phyloP scores from a whole-genome alignment of 2,797 vertebrate genomes.

The Crypturellus tataupa region DNA sequence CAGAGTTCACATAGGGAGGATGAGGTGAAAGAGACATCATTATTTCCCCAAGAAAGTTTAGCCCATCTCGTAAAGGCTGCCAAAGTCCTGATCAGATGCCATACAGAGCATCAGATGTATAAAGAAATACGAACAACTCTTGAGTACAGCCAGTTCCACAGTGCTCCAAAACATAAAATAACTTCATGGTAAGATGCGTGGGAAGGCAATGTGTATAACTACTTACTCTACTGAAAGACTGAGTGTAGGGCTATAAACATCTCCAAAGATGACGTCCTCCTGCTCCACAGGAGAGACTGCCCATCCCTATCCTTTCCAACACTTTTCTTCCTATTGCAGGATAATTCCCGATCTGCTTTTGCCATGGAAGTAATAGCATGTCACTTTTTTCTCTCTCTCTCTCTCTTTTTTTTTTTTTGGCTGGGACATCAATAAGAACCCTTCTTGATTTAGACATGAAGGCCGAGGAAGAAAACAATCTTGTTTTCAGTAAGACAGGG shows the following conservation, averaged over 20 bases:
- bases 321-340: not conserved
- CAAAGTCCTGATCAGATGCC: not conserved
- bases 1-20: not conserved
- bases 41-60: not conserved
- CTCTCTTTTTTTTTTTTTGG: not conserved
- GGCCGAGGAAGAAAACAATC: constrained; percentile 26
- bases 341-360: constrained; percentile 14
- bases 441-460: not conserved
- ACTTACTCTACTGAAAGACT: not conserved
- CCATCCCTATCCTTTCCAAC: not conserved
- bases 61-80: not conserved
- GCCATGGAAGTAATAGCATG: not conserved
- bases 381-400: not conserved
- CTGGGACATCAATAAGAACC: not conserved
- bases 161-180: not conserved
- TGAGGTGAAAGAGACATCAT: not conserved
- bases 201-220: not conserved
- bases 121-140: not conserved
- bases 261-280: not conserved
- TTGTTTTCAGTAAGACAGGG: constrained; percentile 52
- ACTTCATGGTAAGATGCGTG: not conserved
- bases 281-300: not conserved
- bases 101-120: too few species aligned
- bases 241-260: not conserved
- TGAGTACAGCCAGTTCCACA: not conserved